Conservation (phyloP, 2,113 vertebrate species). For the Noctilio leporinus region DNA sequence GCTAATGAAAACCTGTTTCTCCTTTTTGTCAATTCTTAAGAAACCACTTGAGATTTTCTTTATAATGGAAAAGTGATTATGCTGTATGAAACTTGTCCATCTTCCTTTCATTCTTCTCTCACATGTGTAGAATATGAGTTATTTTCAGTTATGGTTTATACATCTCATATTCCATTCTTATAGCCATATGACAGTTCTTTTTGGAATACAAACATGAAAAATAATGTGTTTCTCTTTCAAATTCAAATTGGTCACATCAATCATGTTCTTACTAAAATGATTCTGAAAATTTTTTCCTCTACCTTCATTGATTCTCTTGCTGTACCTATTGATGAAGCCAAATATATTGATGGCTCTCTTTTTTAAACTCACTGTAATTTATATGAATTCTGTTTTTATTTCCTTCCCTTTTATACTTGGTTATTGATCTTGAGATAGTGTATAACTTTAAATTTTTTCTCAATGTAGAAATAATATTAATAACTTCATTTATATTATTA, state of each 20-base stretch:
- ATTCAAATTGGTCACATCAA: conserved; percentile 44
- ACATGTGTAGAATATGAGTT: not conserved
- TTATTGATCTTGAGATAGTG: not conserved
- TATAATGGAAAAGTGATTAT: not conserved
- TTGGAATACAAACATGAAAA: conserved; percentile 34
- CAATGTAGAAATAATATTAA: not conserved
- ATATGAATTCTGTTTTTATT: not conserved
- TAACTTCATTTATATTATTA: not conserved
- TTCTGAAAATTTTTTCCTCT: conserved; percentile 31
- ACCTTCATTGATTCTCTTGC: conserved; percentile 21
- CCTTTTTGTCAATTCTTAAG: not conserved
- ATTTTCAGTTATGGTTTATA: not conserved
- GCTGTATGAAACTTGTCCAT: not conserved
- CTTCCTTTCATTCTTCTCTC: not conserved
- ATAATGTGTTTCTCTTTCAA: conserved; percentile 4
- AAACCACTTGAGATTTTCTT: not conserved
- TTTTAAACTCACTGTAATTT: not conserved
- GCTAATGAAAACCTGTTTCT: not conserved
- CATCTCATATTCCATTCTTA: not conserved
- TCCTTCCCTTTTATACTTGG: not conserved
- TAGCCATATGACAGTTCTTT: not conserved
- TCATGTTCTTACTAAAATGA: conserved; percentile 28
- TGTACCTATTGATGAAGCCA: not conserved
- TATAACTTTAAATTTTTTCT: not conserved
- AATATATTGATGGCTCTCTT: not conserved